Conservation (phyloP, 2,888 invertebrate species). For the Torymus aiolomorphi region DNA sequence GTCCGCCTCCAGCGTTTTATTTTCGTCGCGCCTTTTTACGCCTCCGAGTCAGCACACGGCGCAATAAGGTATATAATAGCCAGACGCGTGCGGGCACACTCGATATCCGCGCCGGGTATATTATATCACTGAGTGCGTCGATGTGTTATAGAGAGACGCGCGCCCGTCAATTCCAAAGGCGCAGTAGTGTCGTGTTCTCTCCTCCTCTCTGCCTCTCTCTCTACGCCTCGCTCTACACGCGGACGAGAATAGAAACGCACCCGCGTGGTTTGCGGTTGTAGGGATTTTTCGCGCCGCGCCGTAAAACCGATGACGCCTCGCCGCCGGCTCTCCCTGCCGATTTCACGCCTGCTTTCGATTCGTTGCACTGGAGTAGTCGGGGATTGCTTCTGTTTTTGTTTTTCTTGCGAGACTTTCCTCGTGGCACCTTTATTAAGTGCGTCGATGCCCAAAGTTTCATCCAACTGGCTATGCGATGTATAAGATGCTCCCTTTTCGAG, state of each 20-base stretch:
- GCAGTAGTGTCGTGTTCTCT: conserved; percentile 65
- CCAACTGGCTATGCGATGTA: too few relatives aligned
- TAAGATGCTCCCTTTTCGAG: too few relatives aligned
- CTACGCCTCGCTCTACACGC: conserved; percentile 48
- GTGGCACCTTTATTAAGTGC: too few relatives aligned
- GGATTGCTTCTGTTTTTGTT: too few relatives aligned
- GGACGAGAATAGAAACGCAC: conserved; percentile 70
- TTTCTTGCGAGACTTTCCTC: too few relatives aligned
- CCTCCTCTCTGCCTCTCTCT: conserved; percentile 42
- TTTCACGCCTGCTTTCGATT: background rate
- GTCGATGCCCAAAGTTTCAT: too few relatives aligned
- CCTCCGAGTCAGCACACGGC: background rate
- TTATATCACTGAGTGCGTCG: conserved; percentile 13
- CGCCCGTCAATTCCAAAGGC: conserved; percentile 51
- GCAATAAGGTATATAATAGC: conserved; percentile 24
- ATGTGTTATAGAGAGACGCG: conserved; percentile 2
- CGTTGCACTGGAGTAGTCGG: background rate
- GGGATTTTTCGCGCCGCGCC: conserved; percentile 38
- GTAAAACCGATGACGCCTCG: background rate
- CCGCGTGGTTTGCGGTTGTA: conserved; percentile 66
- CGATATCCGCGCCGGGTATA: conserved; percentile 32
- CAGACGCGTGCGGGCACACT: background rate
- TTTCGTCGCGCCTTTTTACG: background rate
- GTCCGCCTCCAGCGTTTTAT: background rate
- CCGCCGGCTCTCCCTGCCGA: background rate